Conservation (phyloP, 1,140 invertebrate species). For the Temnothorax curvispinosus region DNA sequence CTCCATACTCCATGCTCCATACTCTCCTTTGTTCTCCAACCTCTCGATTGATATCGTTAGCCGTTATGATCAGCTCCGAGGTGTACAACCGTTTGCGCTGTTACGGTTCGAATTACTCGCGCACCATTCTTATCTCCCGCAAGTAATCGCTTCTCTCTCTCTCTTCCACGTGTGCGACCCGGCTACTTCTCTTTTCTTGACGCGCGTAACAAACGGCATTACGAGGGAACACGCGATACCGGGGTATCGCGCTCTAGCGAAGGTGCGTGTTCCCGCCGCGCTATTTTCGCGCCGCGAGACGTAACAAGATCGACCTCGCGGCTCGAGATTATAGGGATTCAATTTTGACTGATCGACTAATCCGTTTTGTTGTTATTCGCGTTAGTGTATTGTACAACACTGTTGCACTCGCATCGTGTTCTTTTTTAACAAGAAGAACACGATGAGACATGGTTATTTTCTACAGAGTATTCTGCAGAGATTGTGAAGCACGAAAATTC, state of each 20-base stretch:
- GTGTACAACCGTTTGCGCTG: constrained; percentile 37
- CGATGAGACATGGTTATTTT: too few relatives aligned
- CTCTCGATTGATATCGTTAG: constrained; percentile 54
- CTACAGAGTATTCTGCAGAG: background rate
- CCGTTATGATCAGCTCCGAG: constrained; percentile 41
- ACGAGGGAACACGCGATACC: constrained; percentile 2
- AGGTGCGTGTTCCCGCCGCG: background rate
- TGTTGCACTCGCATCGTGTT: background rate
- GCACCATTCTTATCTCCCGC: constrained; percentile 41
- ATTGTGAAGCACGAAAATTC: background rate
- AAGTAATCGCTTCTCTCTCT: constrained; percentile 23
- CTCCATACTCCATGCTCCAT: background rate
- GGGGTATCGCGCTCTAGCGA: background rate
- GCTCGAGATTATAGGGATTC: background rate
- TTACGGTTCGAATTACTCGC: constrained; percentile 51
- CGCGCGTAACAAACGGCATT: constrained; percentile 32
- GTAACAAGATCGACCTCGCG: background rate
- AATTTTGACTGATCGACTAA: background rate
- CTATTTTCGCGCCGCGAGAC: background rate
- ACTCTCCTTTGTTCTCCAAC: constrained; percentile 31
- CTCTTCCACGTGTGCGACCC: constrained; percentile 25
- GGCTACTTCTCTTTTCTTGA: background rate
- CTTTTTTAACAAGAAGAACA: too few relatives aligned
- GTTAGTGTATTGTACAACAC: background rate
- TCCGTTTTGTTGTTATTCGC: background rate